Evolutionary conservation across 2,113 vertebrate genomes (phyloP), one percentile per base, ranked within the genome.

Genomic region (Colius striatus): DNA sequence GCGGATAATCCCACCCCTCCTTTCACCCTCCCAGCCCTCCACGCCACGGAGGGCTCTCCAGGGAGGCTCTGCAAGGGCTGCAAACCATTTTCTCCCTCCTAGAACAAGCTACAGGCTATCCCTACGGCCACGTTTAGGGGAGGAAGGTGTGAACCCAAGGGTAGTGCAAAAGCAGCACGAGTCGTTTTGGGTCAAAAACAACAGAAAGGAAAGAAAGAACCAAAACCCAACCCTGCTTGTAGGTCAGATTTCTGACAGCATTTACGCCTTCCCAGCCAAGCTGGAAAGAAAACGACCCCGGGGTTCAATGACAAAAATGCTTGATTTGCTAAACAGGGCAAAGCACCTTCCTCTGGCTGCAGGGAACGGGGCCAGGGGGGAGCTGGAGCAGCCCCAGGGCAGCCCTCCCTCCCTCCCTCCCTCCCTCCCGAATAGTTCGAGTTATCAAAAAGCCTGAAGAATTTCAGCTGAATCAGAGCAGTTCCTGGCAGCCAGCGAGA

Each of bases 241-340:
- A 19, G 66, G 81, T 80, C 70, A 30, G 43, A 55, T 67, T 54
- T 77, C 48, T 93, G 63, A 88, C 70, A 81, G 70, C 70, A 14
- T 36, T 73, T 50, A 51, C 1, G n/a, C 48, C 47, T 84, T 54
- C 63, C 22, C 75, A 55, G 80, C 34, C 27, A 63, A 85, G 20
- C 66, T 79, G 77, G 92, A 62, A 75, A 36, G 71, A 38, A 89
- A 89, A 83, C 76, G 71, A 89, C 45, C 34, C 25, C 84, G 45
- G 91, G 61, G 81, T 79, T 89, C 89, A 79, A 21, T 66, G 81
- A 22, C 55, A 66, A 53, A 91, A 51, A 29, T 34, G 45, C 66
- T 89, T 21, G 41, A 26, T 79, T 65, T 89, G 85, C 76, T 89
- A 21, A 79, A 60, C 10, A 19, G 80, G 61, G 61, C 21, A 1